These are phyloP conservation scores for Cyanistes caeruleus DNA, from an alignment of 2,113 vertebrate species.

Conservation along the genomic window DNA sequence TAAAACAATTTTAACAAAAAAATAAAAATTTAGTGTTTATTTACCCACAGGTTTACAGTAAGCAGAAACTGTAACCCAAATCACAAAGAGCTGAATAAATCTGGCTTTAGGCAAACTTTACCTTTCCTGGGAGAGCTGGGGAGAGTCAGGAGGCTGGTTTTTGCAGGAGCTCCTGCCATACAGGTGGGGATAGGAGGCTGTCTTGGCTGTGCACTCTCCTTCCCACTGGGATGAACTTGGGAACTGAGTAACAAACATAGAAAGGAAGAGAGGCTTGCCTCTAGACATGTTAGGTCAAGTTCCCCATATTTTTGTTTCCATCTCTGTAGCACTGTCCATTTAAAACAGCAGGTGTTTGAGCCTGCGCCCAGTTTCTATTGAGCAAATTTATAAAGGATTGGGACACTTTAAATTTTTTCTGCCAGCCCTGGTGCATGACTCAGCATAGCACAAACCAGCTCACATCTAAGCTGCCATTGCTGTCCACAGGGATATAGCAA, in stretches of 20 bases:
- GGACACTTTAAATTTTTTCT: not conserved
- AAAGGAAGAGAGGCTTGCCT: not conserved
- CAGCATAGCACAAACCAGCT: not conserved
- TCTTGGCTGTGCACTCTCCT: fast-evolving
- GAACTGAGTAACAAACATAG: not conserved
- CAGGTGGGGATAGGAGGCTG: not conserved
- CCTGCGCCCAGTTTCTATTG: not conserved
- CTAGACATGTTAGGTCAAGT: not conserved
- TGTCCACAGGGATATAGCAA: not conserved
- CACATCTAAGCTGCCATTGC: not conserved
- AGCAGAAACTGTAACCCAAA: not conserved
- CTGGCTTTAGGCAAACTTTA: not conserved
- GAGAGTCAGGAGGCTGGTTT: not conserved
- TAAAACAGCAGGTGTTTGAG: not conserved
- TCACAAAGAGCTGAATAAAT: not conserved
- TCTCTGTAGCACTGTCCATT: not conserved
- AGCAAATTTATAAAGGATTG: not conserved
- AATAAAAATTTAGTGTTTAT: not conserved
- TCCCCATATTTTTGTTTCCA: not conserved
- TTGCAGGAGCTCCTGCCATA: not conserved
- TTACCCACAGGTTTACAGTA: not conserved
- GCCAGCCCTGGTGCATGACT: not conserved
- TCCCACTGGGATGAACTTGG: not conserved
- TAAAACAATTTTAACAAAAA: not conserved
- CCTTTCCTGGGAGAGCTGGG: not conserved